These are phyloP conservation scores for Pipistrellus nathusii DNA, from an alignment of 2,797 vertebrate genomes.

Conservation along the genomic window DNA sequence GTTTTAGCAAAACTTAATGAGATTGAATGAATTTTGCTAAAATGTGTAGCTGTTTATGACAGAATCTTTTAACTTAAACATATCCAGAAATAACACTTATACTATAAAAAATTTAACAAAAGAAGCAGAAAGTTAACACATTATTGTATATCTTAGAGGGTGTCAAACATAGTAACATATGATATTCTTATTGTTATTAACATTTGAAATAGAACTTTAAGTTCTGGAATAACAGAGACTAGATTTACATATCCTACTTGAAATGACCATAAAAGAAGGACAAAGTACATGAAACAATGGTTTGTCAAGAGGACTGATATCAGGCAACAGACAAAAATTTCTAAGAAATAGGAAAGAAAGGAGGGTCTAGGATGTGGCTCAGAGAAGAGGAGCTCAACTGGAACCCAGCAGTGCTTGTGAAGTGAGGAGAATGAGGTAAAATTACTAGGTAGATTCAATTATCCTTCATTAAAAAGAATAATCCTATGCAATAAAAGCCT, in stretches of 20 bases:
- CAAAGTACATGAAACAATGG: neutral
- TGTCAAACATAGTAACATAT: neutral
- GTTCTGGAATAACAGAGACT: neutral
- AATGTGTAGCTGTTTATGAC: neutral
- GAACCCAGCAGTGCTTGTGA: neutral
- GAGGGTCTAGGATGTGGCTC: neutral
- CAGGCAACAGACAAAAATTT: neutral
- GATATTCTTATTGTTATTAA: neutral
- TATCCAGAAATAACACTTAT: neutral
- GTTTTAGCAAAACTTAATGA: neutral
- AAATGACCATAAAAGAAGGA: neutral
- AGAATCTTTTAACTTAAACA: neutral
- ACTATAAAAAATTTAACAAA: neutral
- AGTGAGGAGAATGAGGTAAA: neutral
- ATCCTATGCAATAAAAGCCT: too few relatives aligned
- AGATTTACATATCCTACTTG: neutral
- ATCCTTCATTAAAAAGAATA: neutral
- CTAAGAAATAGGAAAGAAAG: neutral
- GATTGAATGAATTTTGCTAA: slow-evolving; percentile 8
- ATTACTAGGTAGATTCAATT: neutral
- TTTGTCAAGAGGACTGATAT: neutral
- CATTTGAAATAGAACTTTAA: neutral
- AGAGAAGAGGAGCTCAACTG: neutral
- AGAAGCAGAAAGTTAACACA: neutral
- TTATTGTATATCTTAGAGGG: neutral